A percentile compares a stretch with the other conserved stretches of the same genome.
Evolutionary conservation across 2,888 invertebrate species (phyloP).

Genomic region (Amphipoea lucens): DNA sequence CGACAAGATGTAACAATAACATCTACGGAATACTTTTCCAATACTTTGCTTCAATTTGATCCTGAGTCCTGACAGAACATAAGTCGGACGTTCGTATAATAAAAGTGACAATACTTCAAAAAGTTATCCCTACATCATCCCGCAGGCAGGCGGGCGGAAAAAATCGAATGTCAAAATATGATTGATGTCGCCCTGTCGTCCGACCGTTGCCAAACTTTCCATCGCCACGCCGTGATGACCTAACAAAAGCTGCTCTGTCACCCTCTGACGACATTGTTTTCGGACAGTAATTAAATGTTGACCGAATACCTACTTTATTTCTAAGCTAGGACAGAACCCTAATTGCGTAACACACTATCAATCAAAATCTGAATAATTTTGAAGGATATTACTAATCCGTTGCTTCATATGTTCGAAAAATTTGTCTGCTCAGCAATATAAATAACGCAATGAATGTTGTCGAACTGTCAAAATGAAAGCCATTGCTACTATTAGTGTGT

Average conservation of each 20-base stretch:
- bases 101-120: slow-evolving; percentile 67
- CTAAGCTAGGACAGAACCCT: neutral
- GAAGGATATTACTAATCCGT: neutral
- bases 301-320: neutral
- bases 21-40: slow-evolving; percentile 19
- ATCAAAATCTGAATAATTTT: neutral
- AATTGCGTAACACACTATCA: neutral
- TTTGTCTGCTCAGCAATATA: no score
- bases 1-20: slow-evolving; percentile 21
- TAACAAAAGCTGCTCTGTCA: slow-evolving; percentile 68
- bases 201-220: slow-evolving; percentile 69
- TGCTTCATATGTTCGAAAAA: no score
- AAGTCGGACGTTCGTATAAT: slow-evolving; percentile 44
- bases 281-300: slow-evolving; percentile 44
- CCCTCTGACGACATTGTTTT: slow-evolving; percentile 55
- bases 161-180: slow-evolving; percentile 82
- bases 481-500: no score
- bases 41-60: slow-evolving; percentile 32
- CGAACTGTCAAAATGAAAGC: no score
- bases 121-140: slow-evolving; percentile 69
- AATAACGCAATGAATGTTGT: no score
- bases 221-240: slow-evolving; percentile 59
- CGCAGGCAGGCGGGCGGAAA: slow-evolving; percentile 67
- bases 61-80: slow-evolving; percentile 34
- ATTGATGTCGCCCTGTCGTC: slow-evolving; percentile 72